Evolutionary conservation across 2,113 vertebrate species (phyloP).

Genomic region (Prionailurus viverrinus): DNA sequence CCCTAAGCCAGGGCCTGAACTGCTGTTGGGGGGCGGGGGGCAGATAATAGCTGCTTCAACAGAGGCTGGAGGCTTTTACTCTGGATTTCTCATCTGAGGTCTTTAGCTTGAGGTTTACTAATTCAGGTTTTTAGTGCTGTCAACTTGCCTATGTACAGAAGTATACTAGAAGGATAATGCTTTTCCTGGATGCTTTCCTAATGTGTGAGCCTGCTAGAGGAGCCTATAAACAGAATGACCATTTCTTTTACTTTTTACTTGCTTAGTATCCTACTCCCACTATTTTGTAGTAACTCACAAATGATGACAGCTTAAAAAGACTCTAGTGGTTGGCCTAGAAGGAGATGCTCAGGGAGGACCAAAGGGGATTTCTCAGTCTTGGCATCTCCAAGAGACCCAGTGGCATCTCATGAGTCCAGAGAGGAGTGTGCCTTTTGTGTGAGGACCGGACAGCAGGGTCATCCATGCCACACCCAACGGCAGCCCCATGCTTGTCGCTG

Average conservation of each 20-base stretch:
- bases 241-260: slow-evolving; percentile 26
- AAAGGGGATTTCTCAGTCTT: neutral
- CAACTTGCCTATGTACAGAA: neutral
- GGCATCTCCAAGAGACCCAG: neutral
- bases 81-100: neutral
- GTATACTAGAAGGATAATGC: neutral
- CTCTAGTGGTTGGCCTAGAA: neutral
- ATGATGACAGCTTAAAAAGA: slow-evolving; percentile 12
- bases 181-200: slow-evolving; percentile 42
- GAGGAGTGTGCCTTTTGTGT: neutral
- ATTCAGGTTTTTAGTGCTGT: slow-evolving; percentile 50
- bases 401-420: neutral
- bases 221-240: slow-evolving; percentile 14
- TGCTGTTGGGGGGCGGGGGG: neutral
- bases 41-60: neutral
- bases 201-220: neutral
- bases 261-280: neutral
- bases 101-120: neutral
- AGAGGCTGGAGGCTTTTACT: neutral
- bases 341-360: neutral
- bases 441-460: neutral
- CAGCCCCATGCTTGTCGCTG: neutral
- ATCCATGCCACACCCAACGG: neutral
- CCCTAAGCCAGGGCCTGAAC: neutral
- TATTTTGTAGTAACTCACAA: slow-evolving; percentile 28